Evolutionary conservation across 2,113 vertebrate species (phyloP).

Genomic region (Genyomyrus donnyi): DNA sequence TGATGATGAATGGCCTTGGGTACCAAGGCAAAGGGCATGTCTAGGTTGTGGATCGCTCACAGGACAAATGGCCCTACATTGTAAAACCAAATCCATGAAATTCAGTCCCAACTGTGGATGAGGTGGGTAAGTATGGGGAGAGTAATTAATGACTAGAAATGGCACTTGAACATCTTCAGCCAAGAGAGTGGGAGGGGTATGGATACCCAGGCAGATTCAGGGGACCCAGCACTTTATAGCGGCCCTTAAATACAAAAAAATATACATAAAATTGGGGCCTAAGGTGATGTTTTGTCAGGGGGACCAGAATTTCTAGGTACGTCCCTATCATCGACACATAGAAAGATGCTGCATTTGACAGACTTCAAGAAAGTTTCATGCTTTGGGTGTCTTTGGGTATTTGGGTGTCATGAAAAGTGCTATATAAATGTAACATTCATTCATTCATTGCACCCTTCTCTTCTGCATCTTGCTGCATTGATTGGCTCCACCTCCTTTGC

Average conservation of each 20-base stretch:
- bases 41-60: background rate
- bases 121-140: background rate
- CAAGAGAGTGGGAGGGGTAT: background rate
- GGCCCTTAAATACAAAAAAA: background rate
- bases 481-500: background rate
- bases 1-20: background rate
- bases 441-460: background rate
- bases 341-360: background rate
- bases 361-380: background rate
- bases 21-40: background rate
- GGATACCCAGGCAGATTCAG: background rate
- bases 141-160: background rate
- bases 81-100: background rate
- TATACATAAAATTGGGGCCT: background rate
- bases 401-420: background rate
- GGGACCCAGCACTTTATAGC: background rate
- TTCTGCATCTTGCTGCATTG: background rate
- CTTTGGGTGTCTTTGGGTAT: background rate
- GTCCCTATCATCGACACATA: background rate
- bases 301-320: background rate
- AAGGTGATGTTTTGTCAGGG: background rate
- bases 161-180: background rate
- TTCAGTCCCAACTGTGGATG: background rate
- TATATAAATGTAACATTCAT: background rate
- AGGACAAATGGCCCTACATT: background rate